Base-by-base conservation (phyloP, 1,140 invertebrate species). In the Meloidogyne chitwoodi region DNA sequence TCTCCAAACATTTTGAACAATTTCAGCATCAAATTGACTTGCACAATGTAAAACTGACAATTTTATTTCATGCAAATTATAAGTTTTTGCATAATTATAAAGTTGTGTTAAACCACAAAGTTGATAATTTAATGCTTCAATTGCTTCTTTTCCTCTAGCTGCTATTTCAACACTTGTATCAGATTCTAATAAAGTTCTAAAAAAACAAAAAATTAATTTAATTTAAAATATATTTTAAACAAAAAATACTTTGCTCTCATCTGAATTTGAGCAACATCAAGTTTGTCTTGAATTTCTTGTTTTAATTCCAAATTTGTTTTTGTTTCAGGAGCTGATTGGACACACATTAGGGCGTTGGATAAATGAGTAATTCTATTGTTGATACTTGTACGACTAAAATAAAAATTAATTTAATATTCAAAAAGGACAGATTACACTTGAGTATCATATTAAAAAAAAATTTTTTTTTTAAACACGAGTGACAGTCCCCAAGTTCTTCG, bases 261-360 rank as follows among this genome's bases (percentile, higher is more conserved):
- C 87, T 87, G 84, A 66, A 86, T 75, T 19, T 80, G 70, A 4
- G 83, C 83, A 10, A 86, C 90, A 80, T 96, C 93, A 81, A 94
- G 92, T 88, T 94, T 94, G 88, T 98, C 96, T 88, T 97, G 94
- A 41, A 98, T 89, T 85, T 96, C 93, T 77, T 94, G 92, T 62
- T 96, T 89, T 79, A 96, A 92, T 81, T 96, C 93, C 93, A 81
- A 92, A 90, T 31, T 83, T 80, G 66, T 79, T 91, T 85, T 66
- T 83, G 91, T 24, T 92, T 92, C 83, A 6, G 78, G 67, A 4
- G 74, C 73, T n/a, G 83, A 81, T 56, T 85, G 77, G 66, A 80
- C 74, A 87, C 94, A 96, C 89, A 97, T 93, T 62, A 96, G 92
- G n/a, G 95, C 94, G 81, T 94, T 90, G 1, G 94, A 93, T 83